Base-by-base conservation (phyloP, 2,113 vertebrate genomes). In the Calcarius ornatus region DNA sequence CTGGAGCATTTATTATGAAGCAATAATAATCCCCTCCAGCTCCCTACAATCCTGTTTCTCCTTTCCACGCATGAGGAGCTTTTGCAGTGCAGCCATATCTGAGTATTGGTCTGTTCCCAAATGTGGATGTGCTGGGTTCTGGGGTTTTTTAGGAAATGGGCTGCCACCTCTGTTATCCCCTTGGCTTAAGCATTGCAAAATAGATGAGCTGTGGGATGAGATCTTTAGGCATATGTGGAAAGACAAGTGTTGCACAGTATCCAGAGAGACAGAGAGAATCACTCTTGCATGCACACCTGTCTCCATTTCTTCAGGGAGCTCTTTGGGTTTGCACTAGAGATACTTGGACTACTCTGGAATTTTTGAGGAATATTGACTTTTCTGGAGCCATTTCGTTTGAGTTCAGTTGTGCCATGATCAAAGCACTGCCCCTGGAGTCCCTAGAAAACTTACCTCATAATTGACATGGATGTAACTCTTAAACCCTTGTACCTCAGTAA, bases 201-300 rank as follows among this genome's bases (percentile, higher is more conserved):
- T 0, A 1, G 40, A n/a, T 1, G 9, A 79, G 28, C 56, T n/a
- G 31, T 24, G 38, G 31, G 51, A 59, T 9, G 12, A 61, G 31
- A 12, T 84, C 47, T 57, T 76, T n/a, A 65, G 72, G 40, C 2
- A 0, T 10, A 16, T 25, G 31, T n/a, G n/a, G 12, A n/a, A 70
- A 66, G 57, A 20, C 9, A 38, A 13, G 38, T 30, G 48, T 59
- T 38, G 35, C 27, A 23, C 0, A 0, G 13, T 25, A n/a, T 17
- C 38, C 20, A 47, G 18, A 85, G 43, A 20, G 3, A 47, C 16
- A 85, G 43, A 20, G 3, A 17, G 73, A 69, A 47, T 28, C 20
- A 18, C 23, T 17, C 33, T 10, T 72, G 16, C 4, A 3, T 10
- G 35, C 22, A 8, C 42, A 42, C 24, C 56, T 78, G 9, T 53